phyloP scores from a whole-genome alignment of 2,113 vertebrate genomes.

The Sander vitreus region DNA sequence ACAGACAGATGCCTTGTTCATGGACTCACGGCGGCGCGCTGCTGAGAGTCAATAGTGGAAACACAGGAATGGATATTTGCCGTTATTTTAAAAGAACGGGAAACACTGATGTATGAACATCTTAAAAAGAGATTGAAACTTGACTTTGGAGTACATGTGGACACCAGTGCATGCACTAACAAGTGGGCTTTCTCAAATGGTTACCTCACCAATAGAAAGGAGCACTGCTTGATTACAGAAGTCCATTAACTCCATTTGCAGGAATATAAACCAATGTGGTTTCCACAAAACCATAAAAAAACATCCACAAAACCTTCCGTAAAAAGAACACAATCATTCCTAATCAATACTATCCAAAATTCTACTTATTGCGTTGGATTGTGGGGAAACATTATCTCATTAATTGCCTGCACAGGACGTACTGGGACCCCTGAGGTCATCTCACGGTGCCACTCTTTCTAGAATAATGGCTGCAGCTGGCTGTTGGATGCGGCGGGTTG shows the following conservation, averaged over 20 bases:
- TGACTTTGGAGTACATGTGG: no score
- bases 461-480: slow-evolving; percentile 4
- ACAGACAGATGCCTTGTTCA: no score
- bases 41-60: no score
- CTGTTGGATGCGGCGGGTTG: neutral
- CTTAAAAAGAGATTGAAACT: no score
- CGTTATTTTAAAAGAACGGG: no score
- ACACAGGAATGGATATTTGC: no score
- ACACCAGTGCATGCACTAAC: neutral
- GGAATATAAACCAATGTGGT: slow-evolving; percentile 1
- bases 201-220: neutral
- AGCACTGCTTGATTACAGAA: slow-evolving; percentile 30
- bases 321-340: neutral
- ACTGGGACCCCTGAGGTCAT: neutral
- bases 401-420: slow-evolving; percentile 17
- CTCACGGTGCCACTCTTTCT: neutral
- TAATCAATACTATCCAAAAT: slow-evolving; percentile 17
- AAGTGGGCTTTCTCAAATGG: neutral
- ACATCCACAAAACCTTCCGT: slow-evolving; percentile 4
- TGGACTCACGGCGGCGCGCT: no score
- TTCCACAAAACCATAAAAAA: slow-evolving; percentile 36
- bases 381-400: slow-evolving; percentile 19
- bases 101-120: no score
- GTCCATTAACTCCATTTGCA: slow-evolving; percentile 41
- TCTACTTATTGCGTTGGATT: neutral